Evolutionary conservation across 2,113 vertebrate species (phyloP), one percentile per base, ranked within the genome.

Genomic region (human): DNA sequence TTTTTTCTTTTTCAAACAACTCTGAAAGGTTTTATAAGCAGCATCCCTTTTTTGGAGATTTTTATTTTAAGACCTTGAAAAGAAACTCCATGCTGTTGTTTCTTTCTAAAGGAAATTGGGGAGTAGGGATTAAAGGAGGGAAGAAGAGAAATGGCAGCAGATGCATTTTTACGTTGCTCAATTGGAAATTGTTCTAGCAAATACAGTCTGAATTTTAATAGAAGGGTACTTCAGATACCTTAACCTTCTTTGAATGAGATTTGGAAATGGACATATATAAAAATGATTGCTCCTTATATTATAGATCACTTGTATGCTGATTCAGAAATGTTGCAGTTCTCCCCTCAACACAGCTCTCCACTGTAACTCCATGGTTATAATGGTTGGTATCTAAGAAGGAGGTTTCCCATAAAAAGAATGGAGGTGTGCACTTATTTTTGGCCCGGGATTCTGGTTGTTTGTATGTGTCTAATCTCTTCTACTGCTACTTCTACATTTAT

Each of bases 31-130:
- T 95, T 92, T 93, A 89, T 66, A 96, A 91, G 79, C 76, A 79
- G 11, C 66, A 83, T 96, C 72, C 70, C 50, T 95, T 92, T 64
- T 38, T 7, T 7, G 50, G 48, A 45, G 17, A 17, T 64, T 84
- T 91, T 92, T 90, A 91, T 91, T 97, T 95, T 95, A 90, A 97
- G 94, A 64, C 61, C n/a, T 40, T 89, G 95, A 72, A 92, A 93
- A 92, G 92, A 94, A 86, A 96, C 72, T 93, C 59, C 57, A 73
- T 43, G 64, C 52, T 75, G 40, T n/a, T 80, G 16, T 95, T 96
- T 90, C 64, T 97, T 95, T 61, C 92, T 94, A 43, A 78, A 94
- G 95, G 95, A 90, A 66, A 59, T 30, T 43, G 84, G 57, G 64
- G 72, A 35, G 5, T 35, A 61, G 59, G 72, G 20, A n/a, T 82